Evolutionary conservation across 53 echinoderm and acorn worm species (phyloP).

Genomic region (Astropecten irregularis): DNA sequence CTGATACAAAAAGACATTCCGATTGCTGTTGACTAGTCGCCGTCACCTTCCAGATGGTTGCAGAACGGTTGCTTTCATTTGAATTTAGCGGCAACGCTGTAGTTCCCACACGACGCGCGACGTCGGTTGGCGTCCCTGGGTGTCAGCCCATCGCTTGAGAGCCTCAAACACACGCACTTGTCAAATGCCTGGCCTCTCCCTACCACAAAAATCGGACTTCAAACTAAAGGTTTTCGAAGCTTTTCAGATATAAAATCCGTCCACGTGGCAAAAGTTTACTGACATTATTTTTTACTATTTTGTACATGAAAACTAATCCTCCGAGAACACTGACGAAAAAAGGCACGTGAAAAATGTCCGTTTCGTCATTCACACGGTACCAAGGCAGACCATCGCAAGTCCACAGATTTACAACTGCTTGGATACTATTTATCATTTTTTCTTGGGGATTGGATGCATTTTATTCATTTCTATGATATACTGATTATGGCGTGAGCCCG

Average conservation of each 20-base stretch:
- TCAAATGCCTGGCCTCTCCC: constrained; percentile 37
- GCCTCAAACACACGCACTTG: constrained; percentile 41
- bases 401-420: not conserved
- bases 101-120: constrained; percentile 51
- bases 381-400: not conserved
- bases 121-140: constrained; percentile 51
- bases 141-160: constrained; percentile 41
- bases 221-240: constrained; percentile 34
- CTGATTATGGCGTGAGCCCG: too few species aligned
- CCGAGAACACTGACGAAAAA: constrained; percentile 36
- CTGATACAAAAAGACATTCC: constrained; percentile 64
- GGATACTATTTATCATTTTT: not conserved
- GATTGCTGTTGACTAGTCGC: constrained; percentile 63
- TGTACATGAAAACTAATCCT: not conserved
- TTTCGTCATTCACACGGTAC: constrained; percentile 43
- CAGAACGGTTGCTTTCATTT: constrained; percentile 62
- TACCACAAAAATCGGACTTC: constrained; percentile 20
- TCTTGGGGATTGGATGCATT: not conserved
- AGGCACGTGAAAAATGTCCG: constrained; percentile 4
- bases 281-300: not conserved
- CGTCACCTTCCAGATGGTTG: constrained; percentile 61
- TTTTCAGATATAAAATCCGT: not conserved
- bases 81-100: constrained; percentile 62
- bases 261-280: constrained; percentile 28
- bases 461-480: not conserved